Conservation (phyloP, 2,797 vertebrate genomes). For the Phaenicophaeus curvirostris region DNA sequence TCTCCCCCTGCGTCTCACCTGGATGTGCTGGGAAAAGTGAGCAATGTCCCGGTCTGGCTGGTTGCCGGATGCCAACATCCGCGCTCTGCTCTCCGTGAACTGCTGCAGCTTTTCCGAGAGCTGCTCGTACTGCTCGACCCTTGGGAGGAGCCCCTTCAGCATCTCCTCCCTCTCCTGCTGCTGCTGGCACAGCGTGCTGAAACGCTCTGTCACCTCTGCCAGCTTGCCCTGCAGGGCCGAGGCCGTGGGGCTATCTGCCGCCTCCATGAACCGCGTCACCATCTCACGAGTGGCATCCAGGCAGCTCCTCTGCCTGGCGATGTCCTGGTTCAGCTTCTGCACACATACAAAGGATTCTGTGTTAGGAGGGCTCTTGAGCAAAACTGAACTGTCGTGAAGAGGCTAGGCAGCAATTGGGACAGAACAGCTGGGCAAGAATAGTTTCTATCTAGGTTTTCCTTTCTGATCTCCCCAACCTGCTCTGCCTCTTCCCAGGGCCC, state of each 20-base stretch:
- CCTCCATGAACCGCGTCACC: constrained; percentile 86
- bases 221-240: constrained; percentile 85
- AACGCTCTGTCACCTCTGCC: constrained; percentile 81
- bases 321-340: constrained; percentile 95
- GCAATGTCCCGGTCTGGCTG: constrained; percentile 89
- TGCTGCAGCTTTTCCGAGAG: constrained; percentile 84
- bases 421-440: not conserved
- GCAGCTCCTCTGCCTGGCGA: constrained; percentile 90
- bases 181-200: constrained; percentile 80
- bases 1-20: constrained; percentile 76
- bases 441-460: not conserved
- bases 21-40: constrained; percentile 89
- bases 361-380: not conserved
- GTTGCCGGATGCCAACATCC: constrained; percentile 84
- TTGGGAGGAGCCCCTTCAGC: constrained; percentile 87
- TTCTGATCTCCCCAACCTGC: not conserved
- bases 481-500: not conserved
- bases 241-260: constrained; percentile 83
- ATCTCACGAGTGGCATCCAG: constrained; percentile 91
- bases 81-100: constrained; percentile 84
- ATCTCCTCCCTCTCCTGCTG: constrained; percentile 84
- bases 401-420: not conserved
- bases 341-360: not conserved
- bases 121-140: constrained; percentile 89
- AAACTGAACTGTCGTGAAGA: not conserved